Evolutionary conservation across 2,113 vertebrate genomes (phyloP), one percentile per base, ranked within the genome.

Genomic region (Eidolon helvum): DNA sequence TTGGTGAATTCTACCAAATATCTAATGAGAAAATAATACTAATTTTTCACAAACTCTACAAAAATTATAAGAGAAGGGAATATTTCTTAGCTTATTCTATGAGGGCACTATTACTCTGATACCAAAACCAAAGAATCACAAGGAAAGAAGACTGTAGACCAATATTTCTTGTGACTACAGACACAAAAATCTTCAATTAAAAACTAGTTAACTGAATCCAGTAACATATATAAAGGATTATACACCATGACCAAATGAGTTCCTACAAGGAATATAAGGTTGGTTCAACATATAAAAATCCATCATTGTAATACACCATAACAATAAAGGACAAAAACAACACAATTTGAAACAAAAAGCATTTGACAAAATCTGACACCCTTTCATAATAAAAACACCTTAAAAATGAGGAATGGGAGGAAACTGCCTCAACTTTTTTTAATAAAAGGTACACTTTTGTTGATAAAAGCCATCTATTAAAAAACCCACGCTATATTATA

Each of bases 321-420:
- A 38, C 28, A 77, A 93, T 12, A 88, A 87, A 82, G 11, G 30
- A 71, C 2, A 77, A 55, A 84, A 93, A 84, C 18, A 28, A 74
- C 35, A 40, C 0, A 3, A 63, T 77, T 7, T 66, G 3, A 45
- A 40, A 91, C 3, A 88, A 74, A 59, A 45, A 88, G 8, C 11
- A 87, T 83, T 28, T 91, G 38, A 96, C 35, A 93, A 87, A 95
- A 91, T 48, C n/a, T 19, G 66, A 45, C 22, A 84, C 19, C 18
- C 28, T 79, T 87, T 50, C 30, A 79, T 68, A 22, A 72, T 91
- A 61, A 72, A 88, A 85, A 74, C 11, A 88, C 5, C 82, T 30
- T 75, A 24, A 83, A 63, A 75, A 80, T 19, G 28, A 72, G 6
- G 5, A 79, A 61, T 79, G 26, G 3, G 89, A 78, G 45, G n/a